A percentile compares a stretch with the other conserved stretches of the same genome.
Evolutionary conservation across 37 sponge, comb jelly and placozoan genomes (phyloP).

Genomic region (Amphimedon queenslandica): DNA sequence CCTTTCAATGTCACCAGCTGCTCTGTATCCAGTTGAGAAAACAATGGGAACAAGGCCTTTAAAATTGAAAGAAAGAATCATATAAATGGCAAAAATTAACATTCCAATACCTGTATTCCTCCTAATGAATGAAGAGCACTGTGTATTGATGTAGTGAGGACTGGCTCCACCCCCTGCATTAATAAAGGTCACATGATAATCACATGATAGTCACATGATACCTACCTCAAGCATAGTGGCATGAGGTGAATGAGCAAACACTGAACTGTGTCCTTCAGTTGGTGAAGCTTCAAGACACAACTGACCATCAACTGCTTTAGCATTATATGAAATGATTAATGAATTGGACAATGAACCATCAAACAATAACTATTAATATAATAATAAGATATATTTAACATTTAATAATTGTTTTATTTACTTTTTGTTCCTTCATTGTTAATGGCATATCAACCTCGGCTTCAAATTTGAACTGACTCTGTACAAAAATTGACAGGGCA

Average conservation of each 20-base stretch:
- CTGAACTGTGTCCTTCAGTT: conserved; percentile 44
- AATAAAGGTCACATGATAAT: neutral
- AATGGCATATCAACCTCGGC: conserved; percentile 69
- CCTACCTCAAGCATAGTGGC: conserved; percentile 82
- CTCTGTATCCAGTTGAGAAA: conserved; percentile 69
- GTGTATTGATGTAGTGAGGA: conserved; percentile 66
- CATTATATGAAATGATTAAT: conserved; percentile 82
- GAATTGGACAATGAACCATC: conserved; percentile 1
- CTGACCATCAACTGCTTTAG: conserved; percentile 90
- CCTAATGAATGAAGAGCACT: conserved; percentile 79
- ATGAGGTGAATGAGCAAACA: conserved; percentile 86
- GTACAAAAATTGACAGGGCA: neutral
- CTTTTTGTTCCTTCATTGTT: conserved; percentile 49
- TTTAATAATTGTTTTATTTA: conserved; percentile 1
- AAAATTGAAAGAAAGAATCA: no score
- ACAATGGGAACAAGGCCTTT: conserved; percentile 69
- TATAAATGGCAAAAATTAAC: neutral
- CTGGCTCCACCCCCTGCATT: conserved; percentile 85
- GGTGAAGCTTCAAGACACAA: conserved; percentile 83
- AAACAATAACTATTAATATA: neutral
- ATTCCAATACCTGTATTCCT: conserved; percentile 71
- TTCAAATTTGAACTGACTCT: conserved; percentile 79
- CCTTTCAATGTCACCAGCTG: conserved; percentile 2
- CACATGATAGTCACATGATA: neutral
- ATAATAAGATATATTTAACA: no score